phyloP scores from a whole-genome alignment of 2,797 vertebrate species.

The Pempheris klunzingeri region DNA sequence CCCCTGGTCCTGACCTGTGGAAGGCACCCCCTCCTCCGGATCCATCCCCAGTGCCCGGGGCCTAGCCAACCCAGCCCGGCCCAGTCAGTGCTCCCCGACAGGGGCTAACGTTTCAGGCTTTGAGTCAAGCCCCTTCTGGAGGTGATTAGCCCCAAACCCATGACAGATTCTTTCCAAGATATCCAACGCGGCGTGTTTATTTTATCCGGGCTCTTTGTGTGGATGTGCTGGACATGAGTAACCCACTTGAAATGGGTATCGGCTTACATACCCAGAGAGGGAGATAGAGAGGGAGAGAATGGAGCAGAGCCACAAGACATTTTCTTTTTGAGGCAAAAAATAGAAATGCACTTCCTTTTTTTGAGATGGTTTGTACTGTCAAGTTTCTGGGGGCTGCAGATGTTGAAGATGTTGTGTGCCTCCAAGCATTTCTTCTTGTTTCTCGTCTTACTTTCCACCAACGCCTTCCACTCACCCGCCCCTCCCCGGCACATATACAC shows the following conservation, averaged over 20 bases:
- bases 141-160: constrained; percentile 99
- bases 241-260: constrained; percentile 94
- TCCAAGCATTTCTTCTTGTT: constrained; percentile 37
- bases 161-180: constrained; percentile 99
- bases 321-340: constrained; percentile 87
- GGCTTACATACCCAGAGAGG: constrained; percentile 94
- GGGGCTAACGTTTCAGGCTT: constrained; percentile 99
- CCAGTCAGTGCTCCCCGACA: constrained; percentile 87
- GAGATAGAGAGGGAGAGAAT: constrained; percentile 86
- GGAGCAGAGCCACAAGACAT: constrained; percentile 84
- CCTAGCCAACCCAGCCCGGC: constrained; percentile 75
- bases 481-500: constrained; percentile 14
- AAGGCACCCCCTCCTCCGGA: constrained; percentile 88
- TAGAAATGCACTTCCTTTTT: constrained; percentile 71
- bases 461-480: constrained; percentile 18
- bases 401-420: constrained; percentile 69
- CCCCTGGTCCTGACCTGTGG: constrained; percentile 93
- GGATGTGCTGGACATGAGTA: constrained; percentile 99
- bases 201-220: constrained; percentile 99
- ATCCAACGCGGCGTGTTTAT: constrained; percentile 99
- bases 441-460: constrained; percentile 58
- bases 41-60: constrained; percentile 85
- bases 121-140: constrained; percentile 99
- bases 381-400: constrained; percentile 83
- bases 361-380: constrained; percentile 77